Base-by-base conservation (phyloP, 2,888 invertebrate genomes). In the Polylopha cassiicola region DNA sequence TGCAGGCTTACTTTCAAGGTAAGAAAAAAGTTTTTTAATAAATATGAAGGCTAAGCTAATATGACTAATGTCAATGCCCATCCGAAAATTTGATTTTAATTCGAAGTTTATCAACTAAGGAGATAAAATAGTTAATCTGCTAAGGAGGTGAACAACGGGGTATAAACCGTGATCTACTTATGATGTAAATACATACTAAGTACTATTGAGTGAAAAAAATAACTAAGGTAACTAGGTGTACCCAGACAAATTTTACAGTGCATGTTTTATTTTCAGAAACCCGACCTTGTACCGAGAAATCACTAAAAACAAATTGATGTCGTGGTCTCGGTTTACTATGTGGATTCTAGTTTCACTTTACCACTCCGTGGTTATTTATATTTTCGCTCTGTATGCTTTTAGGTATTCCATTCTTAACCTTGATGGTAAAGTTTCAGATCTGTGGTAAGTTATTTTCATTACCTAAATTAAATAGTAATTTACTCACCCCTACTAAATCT, bases 271-370 rank as follows among this genome's bases (percentile, higher is more conserved):
- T 32, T 62, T 74, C 55, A 87, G 88, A n/a, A 87, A 89, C 46
- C 94, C 95, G 0, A 79, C 87, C 6, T 69, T 93, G 1, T 95
- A 95, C 65, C 87, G 85, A 57, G 87, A 87, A 33, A 89, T 90
- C 43, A 77, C 65, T 2, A 79, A 78, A 43, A 94, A 94, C 76
- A 82, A 86, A 37, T 80, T 89, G 22, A 82, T 95, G 65, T 87
- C 90, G 0, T 87, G 87, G 81, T 56, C 59, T 0, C 81, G 88
- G 45, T 94, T 94, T 66, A 31, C 86, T 0, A 73, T 77, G 31
- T 93, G 93, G 93, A 78, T 85, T 9, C 1, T 78, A 6, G 62
- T 85, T 47, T 91, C 87, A 2, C 46, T 89, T 0, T 92, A 91
- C 80, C 93, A 93, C 58, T 82, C 90, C 0, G 42, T 87, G 3